Base-by-base conservation (phyloP, 2,113 vertebrate species). In the Chitala chitala region DNA sequence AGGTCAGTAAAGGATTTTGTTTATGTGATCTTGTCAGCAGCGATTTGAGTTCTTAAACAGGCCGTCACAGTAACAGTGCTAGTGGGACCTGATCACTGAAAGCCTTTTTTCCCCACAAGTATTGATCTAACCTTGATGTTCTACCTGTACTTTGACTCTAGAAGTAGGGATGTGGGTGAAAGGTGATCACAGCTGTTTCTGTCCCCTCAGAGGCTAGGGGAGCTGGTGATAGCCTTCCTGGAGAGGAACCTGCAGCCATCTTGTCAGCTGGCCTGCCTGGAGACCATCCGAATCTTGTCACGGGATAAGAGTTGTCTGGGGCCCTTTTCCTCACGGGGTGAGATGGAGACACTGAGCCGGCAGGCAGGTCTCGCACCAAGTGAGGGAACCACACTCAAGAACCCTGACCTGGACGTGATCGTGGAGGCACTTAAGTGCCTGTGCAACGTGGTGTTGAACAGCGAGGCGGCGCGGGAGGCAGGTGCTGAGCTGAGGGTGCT, bases 361-460 rank as follows among this genome's bases (percentile, higher is more conserved):
- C 86, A 90, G 0, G 94, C 95, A 0, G 93, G 92, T 73, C 81
- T 96, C 0, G 59, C 79, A 0, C 70, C 59, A 46, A 77, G 82
- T 0, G 88, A 88, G 64, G 90, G 78, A 2, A 17, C 80, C 1
- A 71, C 74, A 17, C 77, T 85, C 1, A 90, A 92, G 71, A 82
- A 89, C 24, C 81, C 87, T 0, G 94, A 96, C 82, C 80, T 89
- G 87, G 95, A 94, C 0, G 90, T 92, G 0, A 91, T 93, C 1
- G 88, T 94, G 22, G 96, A 98, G 74, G 87, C 94, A 1, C 92
- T 98, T 24, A 98, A 98, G 80, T 94, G 94, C 73, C 87, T 98
- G 64, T 97, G 94, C 84, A 98, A 98, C 82, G 85, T 97, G 0
- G 87, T 98, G 75, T 89, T 98, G 59, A 95, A 93, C 90, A 95